Conservation (phyloP, 2,113 vertebrate species). For the Ameiurus melas region DNA sequence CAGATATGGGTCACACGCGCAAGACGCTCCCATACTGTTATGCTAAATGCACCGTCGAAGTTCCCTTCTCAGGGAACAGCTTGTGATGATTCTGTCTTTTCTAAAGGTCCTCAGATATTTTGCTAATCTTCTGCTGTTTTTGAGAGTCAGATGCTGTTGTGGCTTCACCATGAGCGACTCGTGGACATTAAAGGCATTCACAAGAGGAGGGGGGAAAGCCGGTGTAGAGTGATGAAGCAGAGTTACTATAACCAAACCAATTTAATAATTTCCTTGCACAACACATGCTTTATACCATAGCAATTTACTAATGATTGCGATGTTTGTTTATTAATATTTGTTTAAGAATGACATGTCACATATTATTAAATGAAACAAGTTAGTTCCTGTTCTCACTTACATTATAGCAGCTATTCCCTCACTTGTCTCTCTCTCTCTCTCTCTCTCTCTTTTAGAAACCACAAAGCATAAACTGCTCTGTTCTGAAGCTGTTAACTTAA, state of each 20-base stretch:
- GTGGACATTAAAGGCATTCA: constrained; percentile 49
- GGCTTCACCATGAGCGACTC: constrained; percentile 29
- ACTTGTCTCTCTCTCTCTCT: neutral
- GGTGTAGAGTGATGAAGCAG: neutral
- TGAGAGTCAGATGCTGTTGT: constrained; percentile 5
- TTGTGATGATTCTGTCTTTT: constrained; percentile 47
- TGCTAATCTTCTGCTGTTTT: constrained; percentile 65
- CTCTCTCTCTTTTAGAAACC: neutral
- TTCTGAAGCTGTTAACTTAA: neutral
- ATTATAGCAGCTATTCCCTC: neutral
- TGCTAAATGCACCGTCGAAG: too few relatives aligned
- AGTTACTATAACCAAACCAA: neutral
- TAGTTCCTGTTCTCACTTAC: neutral
- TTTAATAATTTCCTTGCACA: neutral
- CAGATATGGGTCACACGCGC: too few relatives aligned
- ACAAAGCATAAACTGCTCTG: neutral
- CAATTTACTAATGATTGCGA: neutral
- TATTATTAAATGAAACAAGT: neutral
- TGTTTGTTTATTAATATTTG: neutral
- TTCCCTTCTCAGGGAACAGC: too few relatives aligned
- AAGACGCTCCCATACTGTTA: too few relatives aligned
- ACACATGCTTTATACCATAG: neutral
- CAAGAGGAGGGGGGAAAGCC: neutral
- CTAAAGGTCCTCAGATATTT: constrained; percentile 45
- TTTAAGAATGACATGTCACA: neutral